phyloP scores from a whole-genome alignment of 92 coral and sea anemone species.

The Zoanthus sansibaricus region DNA sequence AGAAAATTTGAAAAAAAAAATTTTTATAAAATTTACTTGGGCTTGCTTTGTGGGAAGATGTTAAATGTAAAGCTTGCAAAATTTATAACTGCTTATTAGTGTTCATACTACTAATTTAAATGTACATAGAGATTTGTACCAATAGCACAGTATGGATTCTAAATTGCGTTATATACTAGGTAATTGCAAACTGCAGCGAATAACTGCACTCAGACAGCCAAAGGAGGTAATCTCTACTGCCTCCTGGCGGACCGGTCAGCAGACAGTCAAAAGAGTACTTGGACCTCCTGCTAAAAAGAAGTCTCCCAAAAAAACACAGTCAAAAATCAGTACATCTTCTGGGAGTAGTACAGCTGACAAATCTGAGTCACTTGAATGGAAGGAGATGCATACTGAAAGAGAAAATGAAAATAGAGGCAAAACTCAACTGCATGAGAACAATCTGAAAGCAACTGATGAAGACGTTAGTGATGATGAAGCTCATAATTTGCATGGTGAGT shows the following conservation, averaged over 20 bases:
- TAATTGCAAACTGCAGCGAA: constrained; percentile 78
- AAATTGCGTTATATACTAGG: constrained; percentile 34
- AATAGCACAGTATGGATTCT: neutral
- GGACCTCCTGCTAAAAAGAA: constrained; percentile 76
- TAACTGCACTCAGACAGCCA: constrained; percentile 82
- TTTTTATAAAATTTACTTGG: no score
- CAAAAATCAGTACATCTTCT: constrained; percentile 62
- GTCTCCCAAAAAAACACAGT: constrained; percentile 60
- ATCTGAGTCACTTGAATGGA: constrained; percentile 39
- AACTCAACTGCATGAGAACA: neutral
- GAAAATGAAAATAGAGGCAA: neutral
- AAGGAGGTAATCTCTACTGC: constrained; percentile 83
- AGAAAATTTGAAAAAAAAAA: no score
- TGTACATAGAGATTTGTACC: neutral
- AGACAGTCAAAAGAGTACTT: constrained; percentile 86
- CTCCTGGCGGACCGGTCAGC: constrained; percentile 96
- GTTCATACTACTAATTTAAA: no score
- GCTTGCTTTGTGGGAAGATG: no score
- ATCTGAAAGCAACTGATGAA: neutral
- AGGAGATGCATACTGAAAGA: constrained; percentile 19
- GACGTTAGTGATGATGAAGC: neutral
- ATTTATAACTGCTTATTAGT: no score
- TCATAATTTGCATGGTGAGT: constrained; percentile 25
- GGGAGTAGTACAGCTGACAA: constrained; percentile 48
- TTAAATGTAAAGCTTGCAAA: no score